A percentile compares a stretch with the other conserved stretches of the same genome.
Conservation (phyloP, 2,797 vertebrate species). For the Eospalax fontanierii region DNA sequence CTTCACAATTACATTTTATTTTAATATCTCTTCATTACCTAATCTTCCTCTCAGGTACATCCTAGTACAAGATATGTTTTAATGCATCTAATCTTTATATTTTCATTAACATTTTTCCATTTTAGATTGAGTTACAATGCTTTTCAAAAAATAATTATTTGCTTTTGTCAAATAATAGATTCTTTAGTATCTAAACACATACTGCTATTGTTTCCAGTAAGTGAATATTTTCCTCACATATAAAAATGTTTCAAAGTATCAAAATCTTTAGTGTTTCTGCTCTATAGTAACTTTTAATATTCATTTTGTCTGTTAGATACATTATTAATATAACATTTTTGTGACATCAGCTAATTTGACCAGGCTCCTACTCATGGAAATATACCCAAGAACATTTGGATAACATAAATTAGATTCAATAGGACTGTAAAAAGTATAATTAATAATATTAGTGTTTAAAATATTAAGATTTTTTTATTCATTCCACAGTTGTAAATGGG, state of each 20-base stretch:
- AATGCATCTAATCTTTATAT: neutral
- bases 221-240: neutral
- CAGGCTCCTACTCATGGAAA: too few relatives aligned
- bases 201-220: neutral
- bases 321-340: neutral
- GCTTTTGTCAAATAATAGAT: neutral
- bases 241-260: neutral
- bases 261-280: neutral
- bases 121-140: neutral
- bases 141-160: neutral
- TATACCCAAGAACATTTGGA: too few relatives aligned
- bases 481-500: neutral
- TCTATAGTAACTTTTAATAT: neutral
- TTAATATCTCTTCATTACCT: neutral
- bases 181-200: neutral
- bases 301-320: neutral
- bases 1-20: neutral
- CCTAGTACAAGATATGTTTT: neutral
- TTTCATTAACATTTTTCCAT: neutral
- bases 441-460: too few relatives aligned
- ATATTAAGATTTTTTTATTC: constrained; percentile 4
- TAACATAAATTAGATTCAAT: too few relatives aligned
- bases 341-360: too few relatives aligned
- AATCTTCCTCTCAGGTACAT: neutral
- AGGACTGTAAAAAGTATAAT: too few relatives aligned